Conservation (phyloP, 2,797 vertebrate genomes). For the Amphiprion clarkii region DNA sequence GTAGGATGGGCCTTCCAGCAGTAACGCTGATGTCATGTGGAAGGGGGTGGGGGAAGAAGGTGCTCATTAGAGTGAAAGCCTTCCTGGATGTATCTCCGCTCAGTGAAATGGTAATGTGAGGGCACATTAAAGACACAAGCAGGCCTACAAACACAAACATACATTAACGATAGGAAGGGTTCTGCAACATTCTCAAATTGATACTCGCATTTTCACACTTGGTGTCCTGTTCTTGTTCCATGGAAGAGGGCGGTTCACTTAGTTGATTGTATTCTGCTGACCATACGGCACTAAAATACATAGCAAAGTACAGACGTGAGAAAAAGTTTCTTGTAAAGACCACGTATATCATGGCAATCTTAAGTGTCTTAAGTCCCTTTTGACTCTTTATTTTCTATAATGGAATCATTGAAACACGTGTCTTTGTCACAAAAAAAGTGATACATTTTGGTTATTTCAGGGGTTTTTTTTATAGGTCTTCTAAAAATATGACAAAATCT, state of each 20-base stretch:
- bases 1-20: conserved; percentile 9
- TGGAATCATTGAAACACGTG: no score
- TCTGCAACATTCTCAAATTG: background rate
- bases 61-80: conserved; percentile 58
- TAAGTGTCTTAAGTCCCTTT: no score
- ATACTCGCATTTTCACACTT: background rate
- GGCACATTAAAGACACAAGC: conserved; percentile 25
- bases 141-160: background rate
- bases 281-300: background rate
- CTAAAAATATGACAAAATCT: no score
- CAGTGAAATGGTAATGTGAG: conserved; percentile 37
- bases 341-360: no score
- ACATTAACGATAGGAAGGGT: background rate
- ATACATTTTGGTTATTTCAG: no score
- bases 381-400: no score
- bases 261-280: background rate
- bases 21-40: conserved; percentile 50
- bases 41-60: conserved; percentile 6
- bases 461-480: no score
- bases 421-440: no score
- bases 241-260: background rate
- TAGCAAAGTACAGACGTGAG: background rate
- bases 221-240: background rate
- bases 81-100: conserved; percentile 31
- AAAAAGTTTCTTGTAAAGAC: no score